Evolutionary conservation across 2,113 vertebrate species (phyloP).

Genomic region (Kryptolebias marmoratus): DNA sequence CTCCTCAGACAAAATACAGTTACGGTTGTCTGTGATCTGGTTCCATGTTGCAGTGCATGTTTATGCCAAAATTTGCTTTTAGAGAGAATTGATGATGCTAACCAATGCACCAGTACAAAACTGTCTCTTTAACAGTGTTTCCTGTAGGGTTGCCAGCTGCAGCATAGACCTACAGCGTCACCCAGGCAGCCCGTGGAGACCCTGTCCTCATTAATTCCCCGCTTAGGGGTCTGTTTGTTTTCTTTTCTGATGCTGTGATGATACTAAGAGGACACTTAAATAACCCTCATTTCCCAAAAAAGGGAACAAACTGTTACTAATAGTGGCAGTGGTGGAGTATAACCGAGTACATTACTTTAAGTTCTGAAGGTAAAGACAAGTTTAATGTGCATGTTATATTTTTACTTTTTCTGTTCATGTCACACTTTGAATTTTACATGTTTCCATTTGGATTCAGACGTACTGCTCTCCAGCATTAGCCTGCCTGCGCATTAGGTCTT

Average conservation of each 20-base stretch:
- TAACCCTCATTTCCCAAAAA: conserved; percentile 1
- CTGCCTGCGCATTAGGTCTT: conserved; percentile 30
- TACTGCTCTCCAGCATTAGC: conserved; percentile 10
- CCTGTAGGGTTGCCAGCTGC: conserved; percentile 33
- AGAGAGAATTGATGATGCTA: conserved; percentile 32
- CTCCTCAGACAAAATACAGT: neutral
- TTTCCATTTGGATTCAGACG: neutral
- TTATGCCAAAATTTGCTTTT: conserved; percentile 31
- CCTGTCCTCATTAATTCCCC: conserved; percentile 46
- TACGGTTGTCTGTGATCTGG: conserved; percentile 20
- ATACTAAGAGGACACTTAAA: conserved; percentile 2
- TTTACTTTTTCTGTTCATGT: neutral
- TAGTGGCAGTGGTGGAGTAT: neutral
- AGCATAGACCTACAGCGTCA: conserved; percentile 45
- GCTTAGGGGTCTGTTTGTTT: conserved; percentile 31
- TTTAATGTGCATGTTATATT: neutral
- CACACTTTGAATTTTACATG: neutral
- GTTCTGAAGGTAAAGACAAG: neutral
- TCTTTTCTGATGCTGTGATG: conserved; percentile 8
- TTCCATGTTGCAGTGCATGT: conserved; percentile 11
- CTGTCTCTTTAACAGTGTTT: conserved; percentile 21
- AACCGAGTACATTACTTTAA: neutral
- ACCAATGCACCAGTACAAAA: conserved; percentile 34
- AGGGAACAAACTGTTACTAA: neutral
- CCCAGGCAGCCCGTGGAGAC: conserved; percentile 21